Conservation (phyloP, 2,797 vertebrate genomes). For the Gambelia wislizenii region DNA sequence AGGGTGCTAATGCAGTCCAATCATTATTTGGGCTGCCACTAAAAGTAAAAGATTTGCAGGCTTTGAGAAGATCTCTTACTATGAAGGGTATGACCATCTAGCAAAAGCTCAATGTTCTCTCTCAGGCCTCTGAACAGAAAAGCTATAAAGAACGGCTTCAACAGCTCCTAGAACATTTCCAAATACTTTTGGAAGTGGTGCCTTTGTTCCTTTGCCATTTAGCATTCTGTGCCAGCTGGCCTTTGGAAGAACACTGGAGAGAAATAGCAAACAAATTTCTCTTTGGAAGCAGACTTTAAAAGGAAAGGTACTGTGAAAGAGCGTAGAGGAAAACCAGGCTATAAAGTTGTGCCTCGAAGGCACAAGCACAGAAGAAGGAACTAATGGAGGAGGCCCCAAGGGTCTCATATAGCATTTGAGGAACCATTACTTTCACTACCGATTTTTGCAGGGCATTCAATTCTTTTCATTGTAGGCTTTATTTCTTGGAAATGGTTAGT, state of each 20-base stretch:
- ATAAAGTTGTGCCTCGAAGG: constrained; percentile 15
- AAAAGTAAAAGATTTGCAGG: constrained; percentile 2
- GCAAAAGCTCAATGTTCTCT: constrained; percentile 37
- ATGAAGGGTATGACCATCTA: constrained; percentile 65
- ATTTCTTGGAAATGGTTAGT: background rate
- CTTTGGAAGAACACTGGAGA: constrained; percentile 43
- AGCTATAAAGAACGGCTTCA: constrained; percentile 25
- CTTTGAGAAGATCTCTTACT: constrained; percentile 13
- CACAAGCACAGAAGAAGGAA: constrained; percentile 17
- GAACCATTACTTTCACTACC: constrained; percentile 27
- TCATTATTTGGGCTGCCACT: constrained; percentile 43
- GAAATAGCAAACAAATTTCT: constrained; percentile 49
- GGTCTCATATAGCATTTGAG: background rate
- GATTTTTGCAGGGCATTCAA: background rate
- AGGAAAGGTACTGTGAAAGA: constrained; percentile 27
- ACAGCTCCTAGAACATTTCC: constrained; percentile 38
- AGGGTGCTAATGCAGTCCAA: constrained; percentile 40
- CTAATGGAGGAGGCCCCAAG: background rate
- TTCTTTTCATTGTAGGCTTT: background rate
- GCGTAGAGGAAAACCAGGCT: background rate
- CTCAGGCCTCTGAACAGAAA: constrained; percentile 41
- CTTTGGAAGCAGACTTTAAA: constrained; percentile 50
- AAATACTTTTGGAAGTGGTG: constrained; percentile 44
- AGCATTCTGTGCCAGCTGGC: constrained; percentile 47
- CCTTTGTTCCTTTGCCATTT: constrained; percentile 54